Evolutionary conservation across 2,113 vertebrate species (phyloP).

Genomic region (Oryctolagus cuniculus): mOryCun1.1 NC_091443.1:71869001-71869500

Average conservation of each 20-base stretch:
- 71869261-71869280: slow-evolving; percentile 1
- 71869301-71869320: not conserved
- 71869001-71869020: not conserved
- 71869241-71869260: slow-evolving; percentile 5
- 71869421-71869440: not conserved
- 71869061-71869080: not conserved
- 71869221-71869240: slow-evolving; percentile 48
- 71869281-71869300: not conserved
- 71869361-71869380: not conserved
- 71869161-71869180: not conserved
- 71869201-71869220: not conserved
- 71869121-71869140: slow-evolving; percentile 50
- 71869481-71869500: not conserved
- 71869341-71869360: slow-evolving; percentile 20
- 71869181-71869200: not conserved
- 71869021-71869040: slow-evolving; percentile 15
- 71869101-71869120: slow-evolving; percentile 19
- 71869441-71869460: no score
- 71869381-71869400: not conserved
- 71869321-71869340: not conserved
- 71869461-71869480: not conserved
- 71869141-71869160: slow-evolving; percentile 34
- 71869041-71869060: not conserved
- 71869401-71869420: slow-evolving; percentile 25
- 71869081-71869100: slow-evolving; percentile 24